Evolutionary conservation across 2,797 vertebrate genomes (phyloP), one percentile per base, ranked within the genome.

Genomic region (Philypnodon macrostomus): DNA sequence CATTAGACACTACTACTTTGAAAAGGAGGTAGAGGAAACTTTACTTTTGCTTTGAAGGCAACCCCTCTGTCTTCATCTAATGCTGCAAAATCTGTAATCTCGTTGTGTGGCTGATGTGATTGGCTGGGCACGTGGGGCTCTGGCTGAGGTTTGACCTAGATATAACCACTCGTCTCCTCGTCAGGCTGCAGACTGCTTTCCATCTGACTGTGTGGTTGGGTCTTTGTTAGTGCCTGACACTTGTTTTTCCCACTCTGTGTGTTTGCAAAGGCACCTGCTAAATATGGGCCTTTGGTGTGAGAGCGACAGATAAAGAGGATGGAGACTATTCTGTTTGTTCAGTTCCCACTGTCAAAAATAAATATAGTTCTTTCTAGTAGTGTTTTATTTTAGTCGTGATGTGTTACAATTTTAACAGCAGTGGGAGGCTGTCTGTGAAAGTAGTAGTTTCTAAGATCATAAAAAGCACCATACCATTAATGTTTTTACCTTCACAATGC

Each of bases 131-230:
- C 29, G 12, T 53, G 31, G 29, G 46, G 17, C 46, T 7, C 7
- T 17, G 7, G 6, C 5, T 54, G 60, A 67, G 70, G 70, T 76
- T 65, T 80, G 77, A 81, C 79, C 77, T 61, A 80, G 77, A 76
- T 80, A 46, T 15, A 26, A 27, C 77, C 67, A 53, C 67, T 59
- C 1, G 16, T 41, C 19, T 66, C 45, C n/a, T 1, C 9, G 23
- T 14, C 32, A 48, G 45, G 31, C 32, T 15, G 13, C n/a, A 50
- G 42, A 57, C 61, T 5, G 13, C 2, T 1, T 61, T 75, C 47
- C 68, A 44, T 14, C 33, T 33, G 1, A 7, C 18, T 2, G 2
- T 72, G 73, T 53, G 81, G 70, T 81, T 73, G 14, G 70, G 1
- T 33, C 16, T 42, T 4, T 45, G 48, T 35, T 23, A 48, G 30